A percentile compares a stretch with the other conserved stretches of the same genome.
Evolutionary conservation across 1,140 invertebrate species (phyloP).

Genomic region (Cyrtorhinus lividipennis): DNA sequence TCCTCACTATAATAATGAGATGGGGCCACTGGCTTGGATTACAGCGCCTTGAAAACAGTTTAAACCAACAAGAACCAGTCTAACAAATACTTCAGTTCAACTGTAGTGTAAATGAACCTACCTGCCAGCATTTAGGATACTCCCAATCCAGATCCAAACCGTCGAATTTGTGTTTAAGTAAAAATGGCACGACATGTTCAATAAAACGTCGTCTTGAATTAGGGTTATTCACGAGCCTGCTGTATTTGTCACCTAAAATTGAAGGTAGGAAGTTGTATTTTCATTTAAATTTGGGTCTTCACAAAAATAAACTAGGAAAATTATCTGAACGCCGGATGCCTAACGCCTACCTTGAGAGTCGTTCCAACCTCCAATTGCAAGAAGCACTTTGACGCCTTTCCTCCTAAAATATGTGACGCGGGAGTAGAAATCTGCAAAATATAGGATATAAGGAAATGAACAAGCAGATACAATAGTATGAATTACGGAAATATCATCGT

Average conservation of each 20-base stretch:
- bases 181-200: constrained; percentile 53
- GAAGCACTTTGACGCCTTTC: constrained; percentile 62
- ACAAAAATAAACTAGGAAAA: no score
- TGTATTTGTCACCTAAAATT: constrained; percentile 76
- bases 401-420: constrained; percentile 61
- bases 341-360: constrained; percentile 56
- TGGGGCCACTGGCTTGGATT: no score
- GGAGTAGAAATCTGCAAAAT: constrained; percentile 59
- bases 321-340: no score
- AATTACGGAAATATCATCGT: no score
- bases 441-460: no score
- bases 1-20: no score
- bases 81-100: background rate
- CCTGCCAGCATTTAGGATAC: constrained; percentile 84
- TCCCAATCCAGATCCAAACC: constrained; percentile 83
- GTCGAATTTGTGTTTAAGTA: constrained; percentile 71
- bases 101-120: constrained; percentile 27
- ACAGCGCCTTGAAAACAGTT: background rate
- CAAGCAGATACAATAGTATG: no score
- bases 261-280: no score
- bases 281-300: no score
- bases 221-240: constrained; percentile 59
- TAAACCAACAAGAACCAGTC: constrained; percentile 18
- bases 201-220: constrained; percentile 54
- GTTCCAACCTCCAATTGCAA: constrained; percentile 82